These are phyloP conservation scores for Ochlodes sylvanus DNA, from an alignment of 2,888 invertebrate species.

Conservation along the genomic window DNA sequence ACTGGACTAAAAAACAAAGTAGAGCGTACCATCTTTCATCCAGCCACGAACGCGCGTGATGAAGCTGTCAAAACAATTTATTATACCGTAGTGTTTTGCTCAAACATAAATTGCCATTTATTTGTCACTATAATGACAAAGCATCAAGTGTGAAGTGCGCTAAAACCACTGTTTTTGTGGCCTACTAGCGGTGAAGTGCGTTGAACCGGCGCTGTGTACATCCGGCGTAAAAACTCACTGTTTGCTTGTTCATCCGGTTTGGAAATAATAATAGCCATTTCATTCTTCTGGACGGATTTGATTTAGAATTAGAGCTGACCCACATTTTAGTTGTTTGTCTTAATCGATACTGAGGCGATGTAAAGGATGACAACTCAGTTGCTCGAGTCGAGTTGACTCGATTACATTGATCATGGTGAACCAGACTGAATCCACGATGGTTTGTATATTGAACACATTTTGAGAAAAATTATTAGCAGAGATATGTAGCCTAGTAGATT, in stretches of 20 bases:
- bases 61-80: conserved; percentile 9
- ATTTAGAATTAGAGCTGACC: conserved; percentile 29
- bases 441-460: no score
- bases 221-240: conserved; percentile 52
- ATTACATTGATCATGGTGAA: no score
- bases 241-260: conserved; percentile 46
- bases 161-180: conserved; percentile 44
- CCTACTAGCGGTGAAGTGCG: conserved; percentile 46
- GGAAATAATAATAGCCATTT: conserved; percentile 39
- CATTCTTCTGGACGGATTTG: conserved; percentile 16
- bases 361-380: no score
- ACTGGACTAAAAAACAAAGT: neutral
- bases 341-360: neutral
- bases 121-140: conserved; percentile 14
- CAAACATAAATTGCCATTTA: conserved; percentile 3
- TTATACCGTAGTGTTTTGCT: conserved; percentile 1
- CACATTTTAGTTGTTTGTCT: conserved; percentile 1
- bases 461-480: no score
- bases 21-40: neutral
- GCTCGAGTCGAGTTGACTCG: no score
- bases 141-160: conserved; percentile 14
- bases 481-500: no score
- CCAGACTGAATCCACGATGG: no score
- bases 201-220: conserved; percentile 50
- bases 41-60: neutral